These are phyloP conservation scores for Cyanoramphus novaezelandiae DNA, from an alignment of 2,113 vertebrate genomes.

Conservation along the genomic window DNA sequence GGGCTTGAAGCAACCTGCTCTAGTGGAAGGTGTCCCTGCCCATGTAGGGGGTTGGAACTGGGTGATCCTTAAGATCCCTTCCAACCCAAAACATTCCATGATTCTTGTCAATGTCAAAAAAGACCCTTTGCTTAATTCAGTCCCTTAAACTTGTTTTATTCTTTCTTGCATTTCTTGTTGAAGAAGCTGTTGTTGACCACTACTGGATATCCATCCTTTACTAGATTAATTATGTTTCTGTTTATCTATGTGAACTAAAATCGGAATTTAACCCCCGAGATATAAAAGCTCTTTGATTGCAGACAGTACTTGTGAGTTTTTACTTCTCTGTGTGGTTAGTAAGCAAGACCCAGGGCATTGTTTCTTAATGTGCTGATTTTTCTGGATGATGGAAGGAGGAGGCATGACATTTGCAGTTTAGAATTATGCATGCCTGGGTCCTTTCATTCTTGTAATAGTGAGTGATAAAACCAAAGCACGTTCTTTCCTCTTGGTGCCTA, in stretches of 20 bases:
- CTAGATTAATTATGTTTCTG: not conserved
- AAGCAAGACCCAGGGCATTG: conserved; percentile 12
- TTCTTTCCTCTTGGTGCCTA: conserved; percentile 52
- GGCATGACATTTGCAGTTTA: conserved; percentile 54
- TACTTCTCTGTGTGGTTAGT: not conserved
- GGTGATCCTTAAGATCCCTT: not conserved
- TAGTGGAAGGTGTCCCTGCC: not conserved
- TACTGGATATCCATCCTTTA: not conserved
- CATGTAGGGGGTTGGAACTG: not conserved
- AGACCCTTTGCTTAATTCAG: not conserved
- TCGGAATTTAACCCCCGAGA: not conserved
- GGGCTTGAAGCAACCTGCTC: not conserved
- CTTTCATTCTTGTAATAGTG: conserved; percentile 51
- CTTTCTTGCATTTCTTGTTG: not conserved
- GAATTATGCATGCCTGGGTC: conserved; percentile 51
- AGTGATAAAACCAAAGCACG: conserved; percentile 54
- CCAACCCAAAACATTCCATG: not conserved
- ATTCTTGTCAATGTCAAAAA: not conserved
- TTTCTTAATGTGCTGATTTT: conserved; percentile 29
- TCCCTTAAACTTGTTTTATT: not conserved
- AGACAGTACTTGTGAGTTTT: not conserved
- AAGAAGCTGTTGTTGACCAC: not conserved
- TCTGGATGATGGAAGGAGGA: not conserved
- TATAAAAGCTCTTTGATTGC: not conserved
- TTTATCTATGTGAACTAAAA: not conserved